Conservation (phyloP, 2,797 vertebrate genomes). For the Micropoecilia bifurca region DNA sequence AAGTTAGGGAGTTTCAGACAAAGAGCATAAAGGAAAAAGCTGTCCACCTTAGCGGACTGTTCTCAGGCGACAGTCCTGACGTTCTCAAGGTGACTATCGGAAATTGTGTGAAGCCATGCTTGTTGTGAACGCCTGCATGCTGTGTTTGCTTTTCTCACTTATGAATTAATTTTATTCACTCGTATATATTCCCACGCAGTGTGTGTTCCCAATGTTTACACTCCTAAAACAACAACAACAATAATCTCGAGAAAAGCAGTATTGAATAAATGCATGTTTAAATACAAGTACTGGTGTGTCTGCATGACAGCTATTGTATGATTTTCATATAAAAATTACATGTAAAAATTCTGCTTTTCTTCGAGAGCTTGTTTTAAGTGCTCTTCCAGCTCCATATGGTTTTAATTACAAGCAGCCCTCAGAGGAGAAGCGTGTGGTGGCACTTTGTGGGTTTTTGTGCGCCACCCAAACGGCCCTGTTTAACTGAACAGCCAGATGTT, state of each 20-base stretch:
- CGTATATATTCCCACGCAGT: background rate
- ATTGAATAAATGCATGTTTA: slow-evolving; percentile 5
- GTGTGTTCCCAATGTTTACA: background rate
- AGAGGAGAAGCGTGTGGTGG: slow-evolving; percentile 56
- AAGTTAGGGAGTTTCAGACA: slow-evolving; percentile 94
- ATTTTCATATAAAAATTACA: slow-evolving; percentile 12
- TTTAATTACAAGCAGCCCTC: slow-evolving; percentile 56
- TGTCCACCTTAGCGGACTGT: slow-evolving; percentile 90
- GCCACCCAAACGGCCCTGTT: slow-evolving; percentile 59
- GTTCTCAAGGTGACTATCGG: slow-evolving; percentile 85
- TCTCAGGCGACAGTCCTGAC: slow-evolving; percentile 82
- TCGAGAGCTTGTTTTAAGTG: slow-evolving; percentile 34
- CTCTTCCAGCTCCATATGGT: slow-evolving; percentile 39
- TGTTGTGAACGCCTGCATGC: slow-evolving; percentile 27
- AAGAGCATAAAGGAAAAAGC: slow-evolving; percentile 98
- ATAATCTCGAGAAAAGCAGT: slow-evolving; percentile 12
- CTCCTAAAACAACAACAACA: slow-evolving; percentile 2
- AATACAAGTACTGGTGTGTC: background rate
- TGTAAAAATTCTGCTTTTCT: slow-evolving; percentile 31
- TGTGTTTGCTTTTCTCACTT: background rate
- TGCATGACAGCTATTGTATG: background rate
- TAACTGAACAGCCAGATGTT: slow-evolving; percentile 67
- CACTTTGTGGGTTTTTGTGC: slow-evolving; percentile 60
- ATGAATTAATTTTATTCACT: background rate
- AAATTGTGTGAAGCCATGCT: slow-evolving; percentile 34